These are phyloP conservation scores for Schizopygopsis pylzovi DNA, from an alignment of 2,797 vertebrate species.

Conservation along the genomic window DNA sequence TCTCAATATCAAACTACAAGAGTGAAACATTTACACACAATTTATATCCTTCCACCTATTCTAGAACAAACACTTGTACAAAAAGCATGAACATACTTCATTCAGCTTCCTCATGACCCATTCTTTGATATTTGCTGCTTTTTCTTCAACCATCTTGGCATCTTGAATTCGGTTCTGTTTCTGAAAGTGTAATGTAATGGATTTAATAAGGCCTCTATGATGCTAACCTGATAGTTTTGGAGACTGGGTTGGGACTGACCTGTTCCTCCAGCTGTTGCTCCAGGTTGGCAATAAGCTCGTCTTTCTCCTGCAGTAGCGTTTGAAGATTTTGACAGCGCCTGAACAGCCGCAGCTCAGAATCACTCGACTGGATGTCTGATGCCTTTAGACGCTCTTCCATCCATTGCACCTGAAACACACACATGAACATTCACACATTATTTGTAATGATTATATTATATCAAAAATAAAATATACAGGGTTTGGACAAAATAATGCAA, in stretches of 20 bases:
- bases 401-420: slow-evolving; percentile 85
- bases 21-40: slow-evolving; percentile 38
- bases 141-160: slow-evolving; percentile 96
- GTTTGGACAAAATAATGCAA: background rate
- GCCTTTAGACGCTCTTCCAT: slow-evolving; percentile 96
- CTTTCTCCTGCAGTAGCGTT: slow-evolving; percentile 87
- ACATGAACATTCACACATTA: background rate
- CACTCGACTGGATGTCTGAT: slow-evolving; percentile 86
- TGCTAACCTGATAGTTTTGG: background rate
- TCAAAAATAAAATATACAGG: background rate
- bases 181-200: slow-evolving; percentile 71
- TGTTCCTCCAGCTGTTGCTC: slow-evolving; percentile 94
- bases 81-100: slow-evolving; percentile 80
- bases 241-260: slow-evolving; percentile 72
- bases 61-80: slow-evolving; percentile 22
- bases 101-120: slow-evolving; percentile 95
- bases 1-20: slow-evolving; percentile 91
- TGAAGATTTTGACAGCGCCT: slow-evolving; percentile 93
- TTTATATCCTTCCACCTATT: background rate
- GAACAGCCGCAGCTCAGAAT: slow-evolving; percentile 88
- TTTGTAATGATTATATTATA: background rate
- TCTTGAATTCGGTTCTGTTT: slow-evolving; percentile 92
- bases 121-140: slow-evolving; percentile 98
- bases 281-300: slow-evolving; percentile 85
- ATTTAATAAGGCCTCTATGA: slow-evolving; percentile 19